Conservation (phyloP, 2,797 vertebrate species). For the Mycteria americana region DNA sequence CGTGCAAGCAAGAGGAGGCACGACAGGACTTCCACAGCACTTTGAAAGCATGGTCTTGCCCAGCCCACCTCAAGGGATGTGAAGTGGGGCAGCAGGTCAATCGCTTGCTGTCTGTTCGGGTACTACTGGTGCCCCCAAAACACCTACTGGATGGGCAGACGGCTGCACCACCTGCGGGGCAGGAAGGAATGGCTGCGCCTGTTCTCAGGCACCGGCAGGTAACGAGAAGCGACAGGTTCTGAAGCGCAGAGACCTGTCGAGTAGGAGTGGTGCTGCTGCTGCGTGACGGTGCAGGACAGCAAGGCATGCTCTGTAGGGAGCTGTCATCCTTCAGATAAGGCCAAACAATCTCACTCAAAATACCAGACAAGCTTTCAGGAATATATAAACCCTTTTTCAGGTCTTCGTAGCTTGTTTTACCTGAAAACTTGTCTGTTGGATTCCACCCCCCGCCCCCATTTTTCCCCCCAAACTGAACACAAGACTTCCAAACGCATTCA, state of each 20-base stretch:
- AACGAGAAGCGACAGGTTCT: neutral
- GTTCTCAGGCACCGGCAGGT: neutral
- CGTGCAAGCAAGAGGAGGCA: neutral
- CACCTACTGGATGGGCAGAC: accelerated
- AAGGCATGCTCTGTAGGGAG: neutral
- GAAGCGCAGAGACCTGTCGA: neutral
- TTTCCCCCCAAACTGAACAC: accelerated
- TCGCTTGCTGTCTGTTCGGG: neutral
- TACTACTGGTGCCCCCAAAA: neutral
- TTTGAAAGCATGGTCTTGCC: neutral
- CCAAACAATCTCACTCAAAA: neutral
- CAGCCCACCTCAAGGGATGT: neutral
- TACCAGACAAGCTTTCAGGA: neutral
- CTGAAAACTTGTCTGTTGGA: neutral
- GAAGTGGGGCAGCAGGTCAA: neutral
- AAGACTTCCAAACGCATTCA: neutral
- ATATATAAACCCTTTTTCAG: neutral
- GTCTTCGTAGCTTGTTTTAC: neutral
- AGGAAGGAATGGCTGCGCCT: neutral
- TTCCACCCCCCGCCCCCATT: too few relatives aligned
- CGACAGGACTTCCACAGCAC: accelerated
- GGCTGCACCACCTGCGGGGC: neutral
- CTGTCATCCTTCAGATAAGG: neutral
- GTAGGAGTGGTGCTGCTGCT: neutral
- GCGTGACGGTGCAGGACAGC: neutral